Evolutionary conservation across 2,797 vertebrate genomes (phyloP).

Genomic region (Discoglossus pictus): DNA sequence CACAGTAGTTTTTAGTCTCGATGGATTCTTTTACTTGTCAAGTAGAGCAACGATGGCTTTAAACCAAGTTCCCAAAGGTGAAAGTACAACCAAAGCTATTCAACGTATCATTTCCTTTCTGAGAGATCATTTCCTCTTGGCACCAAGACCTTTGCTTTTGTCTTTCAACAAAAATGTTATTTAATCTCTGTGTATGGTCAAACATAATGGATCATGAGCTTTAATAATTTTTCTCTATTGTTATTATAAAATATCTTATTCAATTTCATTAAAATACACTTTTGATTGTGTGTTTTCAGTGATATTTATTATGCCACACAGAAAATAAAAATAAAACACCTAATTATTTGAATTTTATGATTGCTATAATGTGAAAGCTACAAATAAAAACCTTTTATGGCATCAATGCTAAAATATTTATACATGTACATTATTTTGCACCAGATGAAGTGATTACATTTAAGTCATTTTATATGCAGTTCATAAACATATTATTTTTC

Average conservation of each 20-base stretch:
- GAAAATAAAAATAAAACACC: conserved; percentile 28
- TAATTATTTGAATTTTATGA: conserved; percentile 29
- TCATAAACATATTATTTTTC: no score
- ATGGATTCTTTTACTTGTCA: conserved; percentile 51
- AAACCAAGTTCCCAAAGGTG: conserved; percentile 52
- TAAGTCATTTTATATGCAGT: no score
- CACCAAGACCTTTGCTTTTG: conserved; percentile 52
- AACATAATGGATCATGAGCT: conserved; percentile 50
- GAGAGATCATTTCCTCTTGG: conserved; percentile 51
- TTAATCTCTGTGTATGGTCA: conserved; percentile 48
- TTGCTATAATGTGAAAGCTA: background rate
- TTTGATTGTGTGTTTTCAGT: background rate
- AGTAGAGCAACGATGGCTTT: conserved; percentile 52
- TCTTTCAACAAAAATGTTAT: conserved; percentile 50
- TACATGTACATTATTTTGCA: no score
- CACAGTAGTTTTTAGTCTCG: conserved; percentile 43
- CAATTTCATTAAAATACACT: conserved; percentile 21
- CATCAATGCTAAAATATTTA: no score
- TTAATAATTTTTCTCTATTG: conserved; percentile 46
- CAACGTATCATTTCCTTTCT: conserved; percentile 55
- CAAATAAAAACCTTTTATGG: conserved; percentile 1
- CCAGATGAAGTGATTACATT: no score
- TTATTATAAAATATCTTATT: conserved; percentile 40
- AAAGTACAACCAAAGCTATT: conserved; percentile 48
- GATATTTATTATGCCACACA: conserved; percentile 26